Base-by-base conservation (phyloP, 37 sponge, comb jelly and placozoan genomes). In the Cliona cf. orientalis region DNA sequence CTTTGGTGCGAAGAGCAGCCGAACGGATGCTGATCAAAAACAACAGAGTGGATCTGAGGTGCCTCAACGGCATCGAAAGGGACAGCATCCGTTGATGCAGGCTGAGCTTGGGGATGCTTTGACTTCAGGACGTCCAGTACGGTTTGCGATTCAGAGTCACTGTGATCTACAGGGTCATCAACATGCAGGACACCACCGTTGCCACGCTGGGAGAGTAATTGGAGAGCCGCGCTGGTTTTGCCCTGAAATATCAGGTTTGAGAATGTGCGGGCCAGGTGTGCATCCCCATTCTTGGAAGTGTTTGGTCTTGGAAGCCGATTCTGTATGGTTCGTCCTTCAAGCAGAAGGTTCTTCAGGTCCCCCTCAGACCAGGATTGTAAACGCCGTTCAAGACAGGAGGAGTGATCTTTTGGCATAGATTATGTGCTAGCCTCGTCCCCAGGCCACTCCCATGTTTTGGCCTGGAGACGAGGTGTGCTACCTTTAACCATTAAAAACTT, bases 101-200 rank as follows among this genome's bases (percentile, higher is more conserved):
- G 55, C 55, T 49, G 11, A 17, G 55, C 55, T 19, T 11, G 11
- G 11, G 17, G 55, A 17, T 49, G 55, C 17, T 49, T 49, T 17
- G 17, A 17, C 55, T 49, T 49, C 55, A 49, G 17, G 17, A 49
- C 55, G 17, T 49, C 55, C 17, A 49, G 55, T 19, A 49, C 55
- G 14, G 55, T 19, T 49, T 11, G 55, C 17, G 55, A 49, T 11
- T 11, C 17, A 17, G 55, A 49, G 17, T 49, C 55, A 49, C 17
- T 17, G 14, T 49, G 11, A n/a, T 49, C 55, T 49, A 62, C 29
- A 7, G 23, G 21, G 75, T 74, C 60, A 6, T 74, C 39, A 6
- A 74, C 60, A 40, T 74, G 75, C 21, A 74, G 59, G 21, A 74
- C 14, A 33, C 60, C 75, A 32, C 75, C 75, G 26, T 74, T 56